Percentiles rank a stretch among this genome's conserved stretches.
Conservation (phyloP, 2,113 vertebrate genomes). For the Aldabrachelys gigantea region DNA sequence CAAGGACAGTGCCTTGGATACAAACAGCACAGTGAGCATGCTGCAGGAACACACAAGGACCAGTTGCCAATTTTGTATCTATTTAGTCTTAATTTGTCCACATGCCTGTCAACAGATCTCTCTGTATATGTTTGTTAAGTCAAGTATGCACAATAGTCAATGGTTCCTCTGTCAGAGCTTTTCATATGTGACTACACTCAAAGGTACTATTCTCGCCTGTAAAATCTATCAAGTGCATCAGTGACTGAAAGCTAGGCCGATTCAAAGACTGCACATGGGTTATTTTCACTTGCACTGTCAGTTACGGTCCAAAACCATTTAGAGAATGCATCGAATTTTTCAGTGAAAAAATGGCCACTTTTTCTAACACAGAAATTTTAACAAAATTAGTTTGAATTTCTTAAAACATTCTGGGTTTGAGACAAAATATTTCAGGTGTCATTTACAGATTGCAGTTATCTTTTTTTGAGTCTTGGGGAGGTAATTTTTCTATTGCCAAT, state of each 20-base stretch:
- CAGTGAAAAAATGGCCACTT: not conserved
- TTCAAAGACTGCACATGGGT: not conserved
- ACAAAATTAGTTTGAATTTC: not conserved
- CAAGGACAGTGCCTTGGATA: not conserved
- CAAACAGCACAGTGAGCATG: not conserved
- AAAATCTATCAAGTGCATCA: not conserved
- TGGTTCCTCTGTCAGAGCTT: not conserved
- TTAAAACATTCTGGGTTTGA: not conserved
- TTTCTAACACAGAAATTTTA: not conserved
- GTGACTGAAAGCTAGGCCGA: not conserved
- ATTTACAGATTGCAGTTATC: not conserved
- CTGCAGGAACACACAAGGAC: not conserved
- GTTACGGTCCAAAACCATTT: not conserved
- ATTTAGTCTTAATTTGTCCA: not conserved
- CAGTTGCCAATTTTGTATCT: not conserved
- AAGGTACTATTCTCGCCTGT: fast-evolving
- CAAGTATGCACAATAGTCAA: not conserved
- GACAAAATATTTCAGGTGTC: not conserved
- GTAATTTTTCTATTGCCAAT: not conserved
- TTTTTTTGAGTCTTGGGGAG: not conserved
- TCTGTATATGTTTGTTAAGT: not conserved
- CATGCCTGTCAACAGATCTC: not conserved
- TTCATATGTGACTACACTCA: not conserved
- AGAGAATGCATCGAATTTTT: not conserved
- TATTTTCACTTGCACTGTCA: fast-evolving